Percentiles rank a stretch among this genome's conserved stretches.
Conservation (phyloP, 1,140 invertebrate species). For the Aphaenogaster floridana region DNA sequence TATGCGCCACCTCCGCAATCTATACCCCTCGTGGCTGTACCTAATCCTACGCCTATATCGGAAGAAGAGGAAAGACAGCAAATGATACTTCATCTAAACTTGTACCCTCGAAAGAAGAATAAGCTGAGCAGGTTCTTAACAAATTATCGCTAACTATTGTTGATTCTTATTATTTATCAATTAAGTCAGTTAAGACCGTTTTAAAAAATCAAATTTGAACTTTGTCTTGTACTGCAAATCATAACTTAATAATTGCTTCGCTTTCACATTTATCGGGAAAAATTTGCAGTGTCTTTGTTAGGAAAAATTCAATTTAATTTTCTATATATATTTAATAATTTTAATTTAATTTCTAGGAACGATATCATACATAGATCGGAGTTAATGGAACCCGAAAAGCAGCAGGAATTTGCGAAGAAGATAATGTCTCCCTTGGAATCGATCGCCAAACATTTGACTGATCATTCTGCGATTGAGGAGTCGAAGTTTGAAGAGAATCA, state of each 20-base stretch:
- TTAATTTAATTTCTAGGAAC: constrained; percentile 75
- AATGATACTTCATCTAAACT: constrained; percentile 86
- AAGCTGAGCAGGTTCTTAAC: constrained; percentile 75
- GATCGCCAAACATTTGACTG: constrained; percentile 80
- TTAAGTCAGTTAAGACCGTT: not conserved
- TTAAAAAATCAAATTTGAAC: not conserved
- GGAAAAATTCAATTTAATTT: not conserved
- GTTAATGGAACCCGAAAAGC: constrained; percentile 71
- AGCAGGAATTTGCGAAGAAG: constrained; percentile 74
- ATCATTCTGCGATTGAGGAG: constrained; percentile 78
- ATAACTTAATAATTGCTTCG: not conserved
- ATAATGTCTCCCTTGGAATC: constrained; percentile 79
- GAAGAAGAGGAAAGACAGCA: constrained; percentile 84
- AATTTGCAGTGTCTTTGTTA: not conserved
- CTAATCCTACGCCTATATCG: constrained; percentile 64
- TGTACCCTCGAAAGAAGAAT: constrained; percentile 83
- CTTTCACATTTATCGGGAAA: not conserved
- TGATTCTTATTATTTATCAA: not conserved
- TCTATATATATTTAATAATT: not conserved
- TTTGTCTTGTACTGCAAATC: not conserved
- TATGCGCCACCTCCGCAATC: constrained; percentile 57
- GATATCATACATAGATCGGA: constrained; percentile 79
- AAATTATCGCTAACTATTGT: not conserved
- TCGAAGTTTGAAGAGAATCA: constrained; percentile 68
- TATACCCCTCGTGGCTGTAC: constrained; percentile 69